Evolutionary conservation across 2,113 vertebrate species (phyloP).

Genomic region (Urocitellus parryii): DNA sequence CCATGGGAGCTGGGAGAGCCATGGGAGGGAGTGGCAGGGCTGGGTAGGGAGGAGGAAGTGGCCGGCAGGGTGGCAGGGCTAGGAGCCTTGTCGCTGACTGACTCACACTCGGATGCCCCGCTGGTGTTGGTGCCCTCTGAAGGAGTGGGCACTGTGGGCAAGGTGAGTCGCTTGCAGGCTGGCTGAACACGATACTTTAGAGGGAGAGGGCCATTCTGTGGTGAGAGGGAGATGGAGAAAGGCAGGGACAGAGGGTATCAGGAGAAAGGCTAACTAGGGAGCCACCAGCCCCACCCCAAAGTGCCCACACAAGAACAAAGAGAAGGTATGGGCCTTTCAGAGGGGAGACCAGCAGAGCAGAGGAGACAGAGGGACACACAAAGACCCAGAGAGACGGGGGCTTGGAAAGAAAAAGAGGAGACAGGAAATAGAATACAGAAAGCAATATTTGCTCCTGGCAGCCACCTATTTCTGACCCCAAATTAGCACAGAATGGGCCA

Average conservation of each 20-base stretch:
- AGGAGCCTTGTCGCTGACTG: constrained; percentile 94
- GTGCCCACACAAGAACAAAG: neutral
- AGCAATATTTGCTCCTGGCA: neutral
- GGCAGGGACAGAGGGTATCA: neutral
- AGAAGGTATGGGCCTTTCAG: neutral
- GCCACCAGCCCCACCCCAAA: neutral
- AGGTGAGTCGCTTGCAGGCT: constrained; percentile 90
- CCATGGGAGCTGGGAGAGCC: constrained; percentile 88
- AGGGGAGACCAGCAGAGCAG: neutral
- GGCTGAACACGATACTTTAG: constrained; percentile 95
- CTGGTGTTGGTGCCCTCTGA: constrained; percentile 93
- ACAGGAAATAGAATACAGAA: neutral
- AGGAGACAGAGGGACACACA: neutral
- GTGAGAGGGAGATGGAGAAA: neutral
- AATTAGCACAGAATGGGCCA: neutral
- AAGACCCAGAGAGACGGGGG: neutral
- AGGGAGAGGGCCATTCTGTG: constrained; percentile 93
- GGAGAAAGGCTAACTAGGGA: neutral
- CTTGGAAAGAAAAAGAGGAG: neutral
- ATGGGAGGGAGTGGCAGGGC: constrained; percentile 86
- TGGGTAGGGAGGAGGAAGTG: constrained; percentile 90
- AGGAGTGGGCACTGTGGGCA: constrained; percentile 86
- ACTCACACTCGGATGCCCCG: constrained; percentile 94
- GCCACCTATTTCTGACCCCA: neutral
- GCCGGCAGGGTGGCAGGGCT: constrained; percentile 90